Base-by-base conservation (phyloP, 2,113 vertebrate genomes). In the Campylorhamphus procurvoides region DNA sequence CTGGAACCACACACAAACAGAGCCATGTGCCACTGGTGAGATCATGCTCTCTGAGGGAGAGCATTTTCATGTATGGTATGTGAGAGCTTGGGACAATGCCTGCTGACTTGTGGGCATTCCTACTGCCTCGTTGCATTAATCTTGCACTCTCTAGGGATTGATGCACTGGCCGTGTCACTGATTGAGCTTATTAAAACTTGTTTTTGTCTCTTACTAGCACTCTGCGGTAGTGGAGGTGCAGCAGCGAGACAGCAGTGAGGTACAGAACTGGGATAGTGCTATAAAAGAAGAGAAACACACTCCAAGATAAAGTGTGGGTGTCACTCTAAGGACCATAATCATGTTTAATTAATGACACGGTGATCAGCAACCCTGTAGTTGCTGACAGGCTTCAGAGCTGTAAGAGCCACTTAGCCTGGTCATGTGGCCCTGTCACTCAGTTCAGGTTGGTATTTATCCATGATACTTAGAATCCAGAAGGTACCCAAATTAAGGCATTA, bases 301-400 rank as follows among this genome's bases (percentile, higher is more conserved):
- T 49, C 3, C 0, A 2, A 50, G n/a, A 7, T 67, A 53, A 55
- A 12, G 9, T 0, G 3, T 44, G 49, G 10, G 7, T 92, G 16
- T 84, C 80, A 58, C 29, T 23, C 12, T 56, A 25, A 71, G 47
- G 44, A 55, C 12, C 3, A 1, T 67, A 28, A 75, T 82, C 49
- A 12, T 29, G 22, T 58, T 75, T 67, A 52, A 66, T 77, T 71
- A 75, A 46, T 11, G n/a, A 20, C 20, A 7, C 0, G 1, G 40
- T 44, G n/a, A 53, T 84, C n/a, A 78, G 23, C 31, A 40, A 71
- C 80, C 55, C 28, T 53, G 1, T 19, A 74, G 74, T 42, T 74
- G 71, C 49, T 82, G 79, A 46, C 35, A 16, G 35, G 64, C 22
- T 62, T 2, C 49, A 44, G 71, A 52, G 66, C 62, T 75, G 46